Percentiles rank a stretch among this genome's conserved stretches.
Conservation (phyloP, 2,113 vertebrate species). For the Atrichornis clamosus region DNA sequence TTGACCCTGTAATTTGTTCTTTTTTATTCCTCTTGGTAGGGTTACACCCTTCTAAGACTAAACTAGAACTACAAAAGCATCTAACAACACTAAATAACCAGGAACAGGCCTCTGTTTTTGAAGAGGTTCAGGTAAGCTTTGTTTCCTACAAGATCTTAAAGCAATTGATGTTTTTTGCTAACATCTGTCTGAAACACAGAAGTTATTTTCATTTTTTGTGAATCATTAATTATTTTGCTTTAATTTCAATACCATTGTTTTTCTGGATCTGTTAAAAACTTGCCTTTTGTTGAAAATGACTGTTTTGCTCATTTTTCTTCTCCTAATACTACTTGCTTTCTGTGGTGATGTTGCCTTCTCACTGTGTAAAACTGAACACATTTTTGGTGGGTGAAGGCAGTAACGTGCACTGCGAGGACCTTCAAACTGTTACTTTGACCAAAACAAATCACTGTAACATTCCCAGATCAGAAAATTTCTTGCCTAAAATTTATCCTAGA, state of each 20-base stretch:
- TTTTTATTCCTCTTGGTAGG: slow-evolving; percentile 70
- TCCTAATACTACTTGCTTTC: not conserved
- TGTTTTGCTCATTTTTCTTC: not conserved
- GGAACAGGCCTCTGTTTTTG: slow-evolving; percentile 91
- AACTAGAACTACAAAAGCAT: slow-evolving; percentile 93
- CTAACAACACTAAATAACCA: slow-evolving; percentile 88
- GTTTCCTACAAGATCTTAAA: not conserved
- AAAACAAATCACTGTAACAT: not conserved
- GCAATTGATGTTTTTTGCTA: not conserved
- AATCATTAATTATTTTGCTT: not conserved
- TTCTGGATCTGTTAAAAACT: not conserved
- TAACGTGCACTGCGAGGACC: not conserved
- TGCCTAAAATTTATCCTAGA: not conserved
- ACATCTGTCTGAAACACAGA: not conserved
- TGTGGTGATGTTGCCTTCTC: not conserved
- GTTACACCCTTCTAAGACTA: slow-evolving; percentile 87
- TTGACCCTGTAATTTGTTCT: not conserved
- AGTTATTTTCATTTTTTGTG: not conserved
- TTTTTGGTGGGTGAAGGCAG: not conserved
- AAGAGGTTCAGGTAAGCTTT: slow-evolving; percentile 85
- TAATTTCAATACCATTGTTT: not conserved
- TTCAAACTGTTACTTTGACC: not conserved
- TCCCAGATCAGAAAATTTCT: not conserved
- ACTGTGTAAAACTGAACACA: not conserved
- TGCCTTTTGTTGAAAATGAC: not conserved